Percentiles rank a stretch among this genome's conserved stretches.
Conservation (phyloP, 2,888 invertebrate genomes). For the Hyppa rectilinea region DNA sequence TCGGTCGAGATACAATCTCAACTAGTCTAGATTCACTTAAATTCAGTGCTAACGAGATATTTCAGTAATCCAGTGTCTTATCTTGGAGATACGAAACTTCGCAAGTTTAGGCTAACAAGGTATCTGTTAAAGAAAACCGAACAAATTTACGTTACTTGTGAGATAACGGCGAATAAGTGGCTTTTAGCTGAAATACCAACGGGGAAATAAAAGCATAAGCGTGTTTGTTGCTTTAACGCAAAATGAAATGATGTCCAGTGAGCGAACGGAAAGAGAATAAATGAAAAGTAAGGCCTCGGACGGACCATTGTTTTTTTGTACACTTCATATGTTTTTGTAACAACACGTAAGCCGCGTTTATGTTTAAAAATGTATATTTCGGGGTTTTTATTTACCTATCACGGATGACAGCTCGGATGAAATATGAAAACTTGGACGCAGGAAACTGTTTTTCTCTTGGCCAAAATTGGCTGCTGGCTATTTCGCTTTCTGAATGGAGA, state of each 20-base stretch:
- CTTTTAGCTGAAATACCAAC: slow-evolving; percentile 72
- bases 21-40: slow-evolving; percentile 79
- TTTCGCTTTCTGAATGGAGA: slow-evolving; percentile 10
- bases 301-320: slow-evolving; percentile 78
- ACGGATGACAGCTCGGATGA: slow-evolving; percentile 41
- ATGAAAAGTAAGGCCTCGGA: slow-evolving; percentile 84
- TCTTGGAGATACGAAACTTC: slow-evolving; percentile 74
- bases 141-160: slow-evolving; percentile 79
- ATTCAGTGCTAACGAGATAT: slow-evolving; percentile 79
- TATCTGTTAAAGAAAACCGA: slow-evolving; percentile 81
- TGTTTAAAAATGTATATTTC: slow-evolving; percentile 50
- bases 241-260: slow-evolving; percentile 84
- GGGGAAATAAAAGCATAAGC: slow-evolving; percentile 84
- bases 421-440: slow-evolving; percentile 39
- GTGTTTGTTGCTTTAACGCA: slow-evolving; percentile 83
- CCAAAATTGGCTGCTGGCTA: slow-evolving; percentile 1
- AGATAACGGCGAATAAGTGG: slow-evolving; percentile 72
- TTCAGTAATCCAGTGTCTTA: slow-evolving; percentile 70
- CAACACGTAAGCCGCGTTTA: slow-evolving; percentile 63
- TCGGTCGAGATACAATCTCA: slow-evolving; percentile 73
- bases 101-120: slow-evolving; percentile 81
- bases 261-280: slow-evolving; percentile 81
- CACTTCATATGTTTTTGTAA: slow-evolving; percentile 75
- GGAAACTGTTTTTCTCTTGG: slow-evolving; percentile 25
- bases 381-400: slow-evolving; percentile 42